These are phyloP conservation scores for Myotis myotis DNA, from an alignment of 2,797 vertebrate species.

Conservation along the genomic window DNA sequence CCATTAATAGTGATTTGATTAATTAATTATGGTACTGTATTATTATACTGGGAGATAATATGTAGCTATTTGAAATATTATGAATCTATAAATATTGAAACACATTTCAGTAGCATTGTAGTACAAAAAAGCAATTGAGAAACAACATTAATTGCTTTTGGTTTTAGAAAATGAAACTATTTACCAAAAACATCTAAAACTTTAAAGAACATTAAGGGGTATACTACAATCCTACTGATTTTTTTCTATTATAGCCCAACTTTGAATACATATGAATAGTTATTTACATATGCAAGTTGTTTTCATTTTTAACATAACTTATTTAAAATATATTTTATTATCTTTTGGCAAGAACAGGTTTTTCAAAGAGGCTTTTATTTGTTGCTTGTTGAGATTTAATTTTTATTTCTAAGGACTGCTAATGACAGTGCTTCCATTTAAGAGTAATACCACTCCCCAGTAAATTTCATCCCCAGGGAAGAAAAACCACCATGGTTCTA, in stretches of 20 bases:
- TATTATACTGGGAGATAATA: not conserved
- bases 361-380: not conserved
- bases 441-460: not conserved
- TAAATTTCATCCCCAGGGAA: not conserved
- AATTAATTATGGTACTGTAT: not conserved
- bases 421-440: not conserved
- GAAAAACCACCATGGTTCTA: not conserved
- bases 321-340: conserved; percentile 6
- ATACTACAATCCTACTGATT: not conserved
- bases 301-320: not conserved
- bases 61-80: not conserved
- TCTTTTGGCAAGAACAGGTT: not conserved
- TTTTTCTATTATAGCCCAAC: not conserved
- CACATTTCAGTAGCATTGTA: not conserved
- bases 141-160: not conserved
- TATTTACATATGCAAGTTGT: not conserved
- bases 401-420: not conserved
- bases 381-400: not conserved
- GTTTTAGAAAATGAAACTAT: not conserved
- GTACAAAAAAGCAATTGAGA: not conserved
- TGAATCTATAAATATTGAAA: not conserved
- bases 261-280: not conserved
- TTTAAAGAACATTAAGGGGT: not conserved
- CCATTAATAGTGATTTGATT: not conserved
- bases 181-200: not conserved